Base-by-base conservation (phyloP, 2,113 vertebrate genomes). In the Pongo pygmaeus region DNA sequence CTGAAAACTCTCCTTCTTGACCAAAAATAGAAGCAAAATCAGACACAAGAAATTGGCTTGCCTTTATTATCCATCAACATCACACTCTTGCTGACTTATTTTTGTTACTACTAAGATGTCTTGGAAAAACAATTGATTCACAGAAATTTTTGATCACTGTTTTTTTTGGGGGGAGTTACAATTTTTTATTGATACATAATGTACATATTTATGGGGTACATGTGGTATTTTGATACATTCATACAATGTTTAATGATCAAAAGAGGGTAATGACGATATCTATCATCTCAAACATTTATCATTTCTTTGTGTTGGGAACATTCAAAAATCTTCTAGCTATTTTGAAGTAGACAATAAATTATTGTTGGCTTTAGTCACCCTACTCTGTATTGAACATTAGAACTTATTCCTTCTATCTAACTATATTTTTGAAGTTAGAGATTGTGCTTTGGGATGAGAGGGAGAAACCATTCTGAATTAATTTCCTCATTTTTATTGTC, bases 11-110 rank as follows among this genome's bases (percentile, higher is more conserved):
- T 69, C 50, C 55, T 88, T 94, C 25, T 69, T 61, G 35, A 91
- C 57, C 32, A 85, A 81, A 95, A 96, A 81, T 6, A 32, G 40
- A 87, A 61, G n/a, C 35, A 86, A 96, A 86, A 20, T 91, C 57
- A 57, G 35, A n/a, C 64, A n/a, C 35, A 57, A 92, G 70, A 86
- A 84, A 38, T 6, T 84, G 14, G 30, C 10, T 81, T 72, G 22
- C 14, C 20, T 52, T 22, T 77, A 8, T 61, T 92, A 48, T 57
- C 59, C 12, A 52, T 61, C 50, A 50, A 18, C 14, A 50, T 70
- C 22, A 90, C 4, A 16, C 35, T 27, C 7, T 70, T 84, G 38
- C 35, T 86, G 7, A 8, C 40, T 90, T 57, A n/a, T 38, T 75
- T 81, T 57, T 89, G 5, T 55, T 30, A 50, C 83, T 32, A 87